Evolutionary conservation across 2,113 vertebrate species (phyloP), one percentile per base, ranked within the genome.

Genomic region (Rallus limicola): DNA sequence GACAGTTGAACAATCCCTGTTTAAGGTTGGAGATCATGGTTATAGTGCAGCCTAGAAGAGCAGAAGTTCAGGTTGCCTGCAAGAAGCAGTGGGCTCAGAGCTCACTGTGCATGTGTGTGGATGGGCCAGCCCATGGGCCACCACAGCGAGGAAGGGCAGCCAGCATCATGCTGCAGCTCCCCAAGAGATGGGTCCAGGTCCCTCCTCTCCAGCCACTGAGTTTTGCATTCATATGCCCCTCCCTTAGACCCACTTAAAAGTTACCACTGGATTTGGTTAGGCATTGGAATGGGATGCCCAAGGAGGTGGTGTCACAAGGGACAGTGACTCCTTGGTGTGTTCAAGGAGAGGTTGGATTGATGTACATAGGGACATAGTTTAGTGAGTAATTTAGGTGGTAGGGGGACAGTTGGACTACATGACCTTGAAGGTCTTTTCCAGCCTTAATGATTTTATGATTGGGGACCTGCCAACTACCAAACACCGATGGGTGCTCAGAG

Each of bases 21-120:
- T 84, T 83, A 79, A 93, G 79, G 79, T 86, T 84, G 92, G 69
- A 86, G 94, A 92, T 75, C 65, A 80, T 82, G 69, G 56, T 91
- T 92, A 76, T 55, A 84, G 71, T 2, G 1, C 59, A 74, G 71
- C 14, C 71, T 94, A 88, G 59, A 93, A 90, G 64, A 95, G 60
- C 82, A 96, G 70, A 93, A 92, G 92, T 93, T 92, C 88, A 93
- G 70, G 52, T 2, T 81, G 71, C 52, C 63, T 64, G 58, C 52
- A 55, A 60, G 56, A 69, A 0, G 0, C 80, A 77, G 71, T 2
- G 1, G 48, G 63, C 53, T 48, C 0, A 4, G 63, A 80, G 63
- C 62, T 90, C 0, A 0, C 67, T 25, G 75, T 0, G 1, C 53
- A n/a, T 2, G 0, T 33, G 16, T 21, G 70, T 1, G 3, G 60